A percentile compares a stretch with the other conserved stretches of the same genome.
Evolutionary conservation across 2,888 invertebrate species (phyloP).

Genomic region (Aricia artaxerxes): DNA sequence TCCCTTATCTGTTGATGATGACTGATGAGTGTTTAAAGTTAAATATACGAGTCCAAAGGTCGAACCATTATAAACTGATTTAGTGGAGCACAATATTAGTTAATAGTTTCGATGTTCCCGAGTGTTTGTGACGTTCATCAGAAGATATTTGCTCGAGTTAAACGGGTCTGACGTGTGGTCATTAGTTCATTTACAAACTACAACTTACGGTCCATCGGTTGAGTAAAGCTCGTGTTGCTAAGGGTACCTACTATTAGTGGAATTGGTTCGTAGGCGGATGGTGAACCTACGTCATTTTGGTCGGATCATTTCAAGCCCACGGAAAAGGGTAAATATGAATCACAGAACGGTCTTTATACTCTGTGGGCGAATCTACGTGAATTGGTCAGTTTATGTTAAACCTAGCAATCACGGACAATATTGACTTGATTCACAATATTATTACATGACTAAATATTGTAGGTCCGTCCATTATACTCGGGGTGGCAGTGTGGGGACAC

Average conservation of each 20-base stretch:
- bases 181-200: slow-evolving; percentile 20
- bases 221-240: neutral
- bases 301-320: neutral
- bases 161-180: slow-evolving; percentile 22
- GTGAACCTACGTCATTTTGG: neutral
- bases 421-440: no score
- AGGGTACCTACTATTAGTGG: neutral
- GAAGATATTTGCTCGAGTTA: slow-evolving; percentile 21
- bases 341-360: no score
- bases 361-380: no score
- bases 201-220: neutral
- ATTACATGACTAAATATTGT: no score
- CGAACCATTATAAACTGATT: neutral
- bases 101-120: slow-evolving; percentile 11
- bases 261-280: neutral
- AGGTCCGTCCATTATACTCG: no score
- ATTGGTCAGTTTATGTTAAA: no score
- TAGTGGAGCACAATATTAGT: slow-evolving; percentile 8
- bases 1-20: neutral
- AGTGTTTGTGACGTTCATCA: slow-evolving; percentile 8
- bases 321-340: no score
- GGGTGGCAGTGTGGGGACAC: no score
- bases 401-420: no score
- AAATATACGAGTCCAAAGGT: neutral
- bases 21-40: neutral